A percentile compares a stretch with the other conserved stretches of the same genome.
phyloP scores from a whole-genome alignment of 2,113 vertebrate species.

The Semnornis frantzii region DNA sequence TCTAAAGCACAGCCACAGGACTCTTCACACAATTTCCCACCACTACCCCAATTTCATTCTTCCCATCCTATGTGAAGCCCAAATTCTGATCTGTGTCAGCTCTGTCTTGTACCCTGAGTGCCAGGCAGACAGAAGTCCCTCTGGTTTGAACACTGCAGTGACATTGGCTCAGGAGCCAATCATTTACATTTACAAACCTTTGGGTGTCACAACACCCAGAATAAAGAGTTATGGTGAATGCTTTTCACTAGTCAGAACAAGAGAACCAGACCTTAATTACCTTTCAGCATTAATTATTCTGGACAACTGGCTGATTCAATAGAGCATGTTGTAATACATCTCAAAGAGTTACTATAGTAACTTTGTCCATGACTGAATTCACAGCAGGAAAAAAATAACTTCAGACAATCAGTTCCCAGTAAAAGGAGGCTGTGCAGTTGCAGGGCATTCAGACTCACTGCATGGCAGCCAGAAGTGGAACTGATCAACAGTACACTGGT shows the following conservation, averaged over 20 bases:
- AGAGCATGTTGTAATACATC: background rate
- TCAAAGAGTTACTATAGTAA: constrained; percentile 32
- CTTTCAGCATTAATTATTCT: background rate
- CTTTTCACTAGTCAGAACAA: background rate
- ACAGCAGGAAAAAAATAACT: background rate
- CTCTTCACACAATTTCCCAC: background rate
- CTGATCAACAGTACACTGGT: background rate
- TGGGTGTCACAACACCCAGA: background rate
- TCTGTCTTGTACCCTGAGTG: background rate
- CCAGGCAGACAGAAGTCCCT: background rate
- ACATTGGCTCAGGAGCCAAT: background rate
- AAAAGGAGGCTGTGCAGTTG: background rate
- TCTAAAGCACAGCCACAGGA: background rate
- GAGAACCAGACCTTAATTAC: background rate
- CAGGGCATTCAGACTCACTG: background rate
- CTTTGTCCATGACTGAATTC: background rate
- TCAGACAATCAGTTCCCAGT: background rate
- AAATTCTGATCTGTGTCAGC: background rate
- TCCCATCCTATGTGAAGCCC: background rate
- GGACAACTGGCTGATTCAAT: constrained; percentile 4
- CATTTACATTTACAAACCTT: background rate
- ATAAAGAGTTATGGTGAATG: background rate
- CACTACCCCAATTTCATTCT: background rate
- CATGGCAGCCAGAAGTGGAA: background rate
- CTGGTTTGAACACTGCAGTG: background rate